phyloP scores from a whole-genome alignment of 2,888 invertebrate genomes.

The Lithosia quadra region DNA sequence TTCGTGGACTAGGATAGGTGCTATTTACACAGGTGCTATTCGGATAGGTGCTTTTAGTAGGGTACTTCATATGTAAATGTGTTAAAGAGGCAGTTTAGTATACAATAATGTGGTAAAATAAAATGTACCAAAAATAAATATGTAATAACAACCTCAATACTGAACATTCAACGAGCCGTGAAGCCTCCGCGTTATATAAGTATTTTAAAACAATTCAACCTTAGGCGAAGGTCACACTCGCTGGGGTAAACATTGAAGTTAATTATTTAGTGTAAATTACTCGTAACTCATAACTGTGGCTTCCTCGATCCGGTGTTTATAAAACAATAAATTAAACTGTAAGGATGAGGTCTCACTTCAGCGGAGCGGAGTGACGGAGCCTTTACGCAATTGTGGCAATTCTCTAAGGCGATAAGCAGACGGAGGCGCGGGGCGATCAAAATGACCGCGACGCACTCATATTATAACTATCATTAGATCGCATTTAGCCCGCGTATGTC shows the following conservation, averaged over 20 bases:
- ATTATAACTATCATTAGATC: too few species aligned
- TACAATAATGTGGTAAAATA: not conserved
- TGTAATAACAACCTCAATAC: constrained; percentile 31
- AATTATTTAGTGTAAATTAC: constrained; percentile 35
- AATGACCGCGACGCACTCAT: too few species aligned
- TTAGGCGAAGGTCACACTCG: constrained; percentile 30
- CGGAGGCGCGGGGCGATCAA: too few species aligned
- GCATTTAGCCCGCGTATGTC: too few species aligned
- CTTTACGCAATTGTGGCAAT: not conserved
- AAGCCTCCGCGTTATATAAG: constrained; percentile 44
- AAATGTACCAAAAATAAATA: constrained; percentile 8
- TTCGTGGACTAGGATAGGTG: too few species aligned
- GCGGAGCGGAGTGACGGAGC: not conserved
- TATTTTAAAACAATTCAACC: constrained; percentile 29
- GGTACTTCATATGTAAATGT: too few species aligned
- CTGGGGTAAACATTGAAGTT: constrained; percentile 32
- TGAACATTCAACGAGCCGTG: constrained; percentile 37
- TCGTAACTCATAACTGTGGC: constrained; percentile 24
- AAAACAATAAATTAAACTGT: constrained; percentile 16
- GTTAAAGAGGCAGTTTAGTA: too few species aligned
- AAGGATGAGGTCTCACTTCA: not conserved
- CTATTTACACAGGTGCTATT: too few species aligned
- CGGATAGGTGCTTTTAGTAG: too few species aligned
- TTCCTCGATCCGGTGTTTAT: constrained; percentile 50
- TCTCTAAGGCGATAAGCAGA: too few species aligned